A percentile compares a stretch with the other conserved stretches of the same genome.
Evolutionary conservation across 2,797 vertebrate genomes (phyloP).

Genomic region (Amphiprion clarkii): DNA sequence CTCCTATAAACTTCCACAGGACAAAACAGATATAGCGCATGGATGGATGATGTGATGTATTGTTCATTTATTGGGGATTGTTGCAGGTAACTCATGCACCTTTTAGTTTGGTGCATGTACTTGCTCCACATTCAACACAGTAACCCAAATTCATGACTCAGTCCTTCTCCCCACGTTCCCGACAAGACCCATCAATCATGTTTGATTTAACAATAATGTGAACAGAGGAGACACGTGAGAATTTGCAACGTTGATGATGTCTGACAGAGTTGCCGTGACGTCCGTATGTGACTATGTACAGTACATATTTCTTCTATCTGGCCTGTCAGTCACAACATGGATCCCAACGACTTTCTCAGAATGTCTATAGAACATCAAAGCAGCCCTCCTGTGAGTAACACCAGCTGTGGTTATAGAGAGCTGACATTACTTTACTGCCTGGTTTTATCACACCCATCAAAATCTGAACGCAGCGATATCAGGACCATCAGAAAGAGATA

Average conservation of each 20-base stretch:
- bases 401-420: conserved; percentile 72
- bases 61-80: neutral
- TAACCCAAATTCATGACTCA: conserved; percentile 13
- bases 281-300: conserved; percentile 13
- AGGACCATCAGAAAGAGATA: conserved; percentile 64
- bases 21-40: too few species aligned
- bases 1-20: too few species aligned
- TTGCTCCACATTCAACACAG: neutral
- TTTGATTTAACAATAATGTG: conserved; percentile 40
- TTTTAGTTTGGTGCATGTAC: neutral
- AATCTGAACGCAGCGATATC: conserved; percentile 70
- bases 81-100: neutral
- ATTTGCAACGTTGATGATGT: conserved; percentile 34
- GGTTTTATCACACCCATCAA: conserved; percentile 80
- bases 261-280: conserved; percentile 33
- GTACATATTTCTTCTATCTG: conserved; percentile 36
- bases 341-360: conserved; percentile 49
- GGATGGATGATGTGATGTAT: neutral
- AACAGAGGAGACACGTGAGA: conserved; percentile 36
- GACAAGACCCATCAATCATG: conserved; percentile 27
- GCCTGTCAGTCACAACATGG: conserved; percentile 40
- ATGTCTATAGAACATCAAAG: conserved; percentile 71
- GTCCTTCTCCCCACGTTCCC: conserved; percentile 10
- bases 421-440: conserved; percentile 77
- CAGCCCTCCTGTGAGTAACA: conserved; percentile 69